Conservation (phyloP, 2,797 vertebrate genomes). For the Sebastes dallii region DNA sequence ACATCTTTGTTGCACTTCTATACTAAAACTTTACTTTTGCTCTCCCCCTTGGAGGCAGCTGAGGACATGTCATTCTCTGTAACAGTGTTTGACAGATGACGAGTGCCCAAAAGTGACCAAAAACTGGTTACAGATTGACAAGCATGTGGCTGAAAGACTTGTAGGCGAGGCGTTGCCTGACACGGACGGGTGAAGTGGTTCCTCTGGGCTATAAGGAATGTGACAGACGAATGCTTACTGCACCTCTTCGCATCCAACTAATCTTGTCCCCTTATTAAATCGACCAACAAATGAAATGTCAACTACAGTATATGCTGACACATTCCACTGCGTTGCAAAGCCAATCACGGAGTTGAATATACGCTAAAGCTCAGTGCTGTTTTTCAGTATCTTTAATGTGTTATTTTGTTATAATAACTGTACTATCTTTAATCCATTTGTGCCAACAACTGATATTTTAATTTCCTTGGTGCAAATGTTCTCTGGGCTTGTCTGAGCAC, state of each 20-base stretch:
- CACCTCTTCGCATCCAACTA: neutral
- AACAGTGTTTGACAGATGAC: slow-evolving; percentile 30
- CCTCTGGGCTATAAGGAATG: slow-evolving; percentile 16
- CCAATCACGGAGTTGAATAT: neutral
- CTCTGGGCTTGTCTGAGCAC: too few species aligned
- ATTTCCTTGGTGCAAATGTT: too few species aligned
- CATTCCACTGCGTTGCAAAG: neutral
- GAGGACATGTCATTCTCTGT: slow-evolving; percentile 13
- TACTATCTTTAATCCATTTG: neutral
- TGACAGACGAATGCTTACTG: slow-evolving; percentile 15
- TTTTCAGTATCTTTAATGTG: neutral
- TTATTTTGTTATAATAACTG: neutral
- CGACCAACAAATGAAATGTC: neutral
- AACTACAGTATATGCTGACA: neutral
- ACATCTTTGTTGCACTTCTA: neutral
- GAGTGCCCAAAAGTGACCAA: slow-evolving; percentile 1
- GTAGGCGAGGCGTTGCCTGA: slow-evolving; percentile 4
- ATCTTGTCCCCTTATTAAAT: neutral
- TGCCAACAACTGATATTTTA: too few species aligned
- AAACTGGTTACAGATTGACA: neutral
- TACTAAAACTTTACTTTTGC: neutral
- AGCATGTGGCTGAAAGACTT: slow-evolving; percentile 5
- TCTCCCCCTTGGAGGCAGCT: neutral
- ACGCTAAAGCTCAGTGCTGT: neutral
- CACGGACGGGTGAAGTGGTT: slow-evolving; percentile 34